These are phyloP conservation scores for Carcinoscorpius rotundicauda DNA, from an alignment of 1,140 invertebrate species.

Conservation along the genomic window DNA sequence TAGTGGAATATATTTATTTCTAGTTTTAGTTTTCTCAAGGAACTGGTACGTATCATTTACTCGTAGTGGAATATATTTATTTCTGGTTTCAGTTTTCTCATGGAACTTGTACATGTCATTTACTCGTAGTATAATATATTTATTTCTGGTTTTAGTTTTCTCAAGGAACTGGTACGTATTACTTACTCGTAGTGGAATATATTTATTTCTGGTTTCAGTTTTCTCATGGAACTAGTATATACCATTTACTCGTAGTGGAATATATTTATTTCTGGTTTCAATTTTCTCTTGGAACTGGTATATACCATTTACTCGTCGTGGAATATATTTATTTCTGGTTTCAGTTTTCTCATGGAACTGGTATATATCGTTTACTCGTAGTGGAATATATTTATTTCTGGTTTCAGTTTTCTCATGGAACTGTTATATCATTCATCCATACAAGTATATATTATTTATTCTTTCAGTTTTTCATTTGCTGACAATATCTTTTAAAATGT, in stretches of 20 bases:
- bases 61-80: not conserved
- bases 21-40: not conserved
- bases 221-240: not conserved
- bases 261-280: not conserved
- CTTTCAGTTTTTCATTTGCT: not conserved
- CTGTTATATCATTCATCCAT: constrained; percentile 10
- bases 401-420: constrained; percentile 44
- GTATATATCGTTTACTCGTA: not conserved
- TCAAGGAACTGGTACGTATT: not conserved
- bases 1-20: not conserved
- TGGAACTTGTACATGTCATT: constrained; percentile 12
- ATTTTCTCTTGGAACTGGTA: constrained; percentile 36
- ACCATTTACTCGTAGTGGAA: not conserved
- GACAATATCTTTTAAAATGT: not conserved
- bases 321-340: not conserved
- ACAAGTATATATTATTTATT: not conserved
- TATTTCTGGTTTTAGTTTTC: not conserved
- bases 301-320: not conserved
- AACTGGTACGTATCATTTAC: not conserved
- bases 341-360: not conserved
- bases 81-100: constrained; percentile 44
- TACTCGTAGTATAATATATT: not conserved
- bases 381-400: not conserved
- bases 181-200: not conserved
- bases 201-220: not conserved